Evolutionary conservation across 2,888 invertebrate species (phyloP).

Genomic region (Drosophila quasianomalipes): DNA sequence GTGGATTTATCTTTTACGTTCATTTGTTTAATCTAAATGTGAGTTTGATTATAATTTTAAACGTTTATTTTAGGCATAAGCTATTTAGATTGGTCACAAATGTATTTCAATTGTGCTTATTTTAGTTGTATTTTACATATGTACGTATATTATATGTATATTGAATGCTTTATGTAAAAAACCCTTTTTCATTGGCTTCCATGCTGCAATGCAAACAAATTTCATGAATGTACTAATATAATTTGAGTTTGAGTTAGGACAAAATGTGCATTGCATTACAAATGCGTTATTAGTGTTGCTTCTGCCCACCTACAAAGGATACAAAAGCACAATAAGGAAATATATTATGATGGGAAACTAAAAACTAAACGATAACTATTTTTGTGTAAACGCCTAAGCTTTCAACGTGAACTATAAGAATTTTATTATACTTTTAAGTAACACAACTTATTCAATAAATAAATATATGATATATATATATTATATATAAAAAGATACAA

Average conservation of each 20-base stretch:
- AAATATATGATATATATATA: conserved; percentile 32
- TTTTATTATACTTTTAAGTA: conserved; percentile 62
- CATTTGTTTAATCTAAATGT: conserved; percentile 73
- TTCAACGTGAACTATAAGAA: conserved; percentile 67
- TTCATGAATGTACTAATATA: conserved; percentile 51
- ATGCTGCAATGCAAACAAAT: conserved; percentile 67
- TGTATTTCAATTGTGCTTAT: conserved; percentile 41
- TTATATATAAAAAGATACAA: conserved; percentile 18
- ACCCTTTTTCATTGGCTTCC: conserved; percentile 67
- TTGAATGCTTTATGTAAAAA: conserved; percentile 69
- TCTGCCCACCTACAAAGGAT: conserved; percentile 20
- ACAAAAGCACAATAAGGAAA: conserved; percentile 13
- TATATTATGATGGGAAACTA: conserved; percentile 8
- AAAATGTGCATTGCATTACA: conserved; percentile 75
- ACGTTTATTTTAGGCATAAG: conserved; percentile 42
- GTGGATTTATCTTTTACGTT: conserved; percentile 51
- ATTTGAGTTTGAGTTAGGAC: conserved; percentile 57
- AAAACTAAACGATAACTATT: conserved; percentile 37
- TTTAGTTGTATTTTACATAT: conserved; percentile 62
- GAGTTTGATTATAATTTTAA: conserved; percentile 62
- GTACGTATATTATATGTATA: conserved; percentile 41
- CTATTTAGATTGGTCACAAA: conserved; percentile 31
- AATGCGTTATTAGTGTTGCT: conserved; percentile 65
- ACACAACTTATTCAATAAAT: conserved; percentile 43
- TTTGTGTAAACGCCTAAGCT: conserved; percentile 66